phyloP scores from a whole-genome alignment of 2,797 vertebrate genomes.

The Lagocephalus sceleratus region DNA sequence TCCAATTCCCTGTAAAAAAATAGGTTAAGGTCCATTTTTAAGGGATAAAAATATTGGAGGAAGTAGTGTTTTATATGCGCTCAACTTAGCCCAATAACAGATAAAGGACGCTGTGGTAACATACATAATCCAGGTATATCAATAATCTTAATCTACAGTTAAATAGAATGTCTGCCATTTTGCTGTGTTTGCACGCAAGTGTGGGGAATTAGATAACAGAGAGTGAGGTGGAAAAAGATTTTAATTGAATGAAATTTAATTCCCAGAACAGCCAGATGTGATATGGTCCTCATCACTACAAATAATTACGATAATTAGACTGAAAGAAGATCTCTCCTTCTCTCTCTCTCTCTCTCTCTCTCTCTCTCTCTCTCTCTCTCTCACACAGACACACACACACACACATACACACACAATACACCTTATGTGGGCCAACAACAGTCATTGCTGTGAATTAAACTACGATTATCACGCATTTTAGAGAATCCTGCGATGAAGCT shows the following conservation, averaged over 20 bases:
- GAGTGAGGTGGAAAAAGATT: constrained; percentile 23
- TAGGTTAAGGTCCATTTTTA: constrained; percentile 43
- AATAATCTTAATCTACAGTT: constrained; percentile 10
- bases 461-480: no score
- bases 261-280: constrained; percentile 71
- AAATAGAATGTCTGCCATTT: constrained; percentile 26
- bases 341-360: constrained; percentile 1
- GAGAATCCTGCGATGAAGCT: no score
- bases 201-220: constrained; percentile 22
- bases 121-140: not conserved
- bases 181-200: constrained; percentile 18
- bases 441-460: no score
- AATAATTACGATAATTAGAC: constrained; percentile 73
- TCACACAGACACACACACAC: constrained; percentile 3
- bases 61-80: not conserved
- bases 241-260: constrained; percentile 70
- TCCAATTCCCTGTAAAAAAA: constrained; percentile 39
- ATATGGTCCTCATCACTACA: constrained; percentile 48
- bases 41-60: constrained; percentile 34
- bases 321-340: constrained; percentile 41
- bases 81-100: not conserved
- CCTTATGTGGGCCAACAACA: not conserved
- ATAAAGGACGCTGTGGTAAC: not conserved
- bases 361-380: not conserved
- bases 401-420: not conserved